A percentile compares a stretch with the other conserved stretches of the same genome.
Evolutionary conservation across 2,797 vertebrate species (phyloP).

Genomic region (Clarias fuscus): DNA sequence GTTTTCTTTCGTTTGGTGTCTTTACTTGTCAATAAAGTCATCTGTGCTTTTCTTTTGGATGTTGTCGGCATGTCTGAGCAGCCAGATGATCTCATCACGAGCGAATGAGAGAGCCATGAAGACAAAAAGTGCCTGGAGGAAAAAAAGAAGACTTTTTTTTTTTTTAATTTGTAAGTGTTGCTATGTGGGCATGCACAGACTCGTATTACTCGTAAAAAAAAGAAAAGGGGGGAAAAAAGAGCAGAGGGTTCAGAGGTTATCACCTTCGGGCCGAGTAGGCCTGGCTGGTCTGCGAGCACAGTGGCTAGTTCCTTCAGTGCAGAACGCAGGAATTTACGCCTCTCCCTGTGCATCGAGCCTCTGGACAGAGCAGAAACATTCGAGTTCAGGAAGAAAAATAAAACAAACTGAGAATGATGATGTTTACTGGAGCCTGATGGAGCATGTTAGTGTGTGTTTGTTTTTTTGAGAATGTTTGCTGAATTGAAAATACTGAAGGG

Average conservation of each 20-base stretch:
- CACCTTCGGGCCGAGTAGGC: conserved; percentile 96
- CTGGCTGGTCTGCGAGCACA: conserved; percentile 96
- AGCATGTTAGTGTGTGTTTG: background rate
- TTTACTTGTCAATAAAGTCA: conserved; percentile 97
- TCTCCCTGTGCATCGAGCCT: conserved; percentile 94
- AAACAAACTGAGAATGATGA: background rate
- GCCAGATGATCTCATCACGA: conserved; percentile 98
- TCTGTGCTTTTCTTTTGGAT: conserved; percentile 99
- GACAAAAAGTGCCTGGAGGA: conserved; percentile 89
- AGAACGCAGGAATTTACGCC: conserved; percentile 94
- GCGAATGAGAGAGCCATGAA: conserved; percentile 99
- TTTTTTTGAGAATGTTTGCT: background rate
- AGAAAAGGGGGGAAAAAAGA: background rate
- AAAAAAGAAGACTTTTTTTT: background rate
- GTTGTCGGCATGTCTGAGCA: conserved; percentile 96
- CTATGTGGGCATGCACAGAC: background rate
- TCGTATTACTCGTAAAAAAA: background rate
- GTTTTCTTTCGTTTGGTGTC: background rate
- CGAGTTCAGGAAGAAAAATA: background rate
- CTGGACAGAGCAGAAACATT: conserved; percentile 65
- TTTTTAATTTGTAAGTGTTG: background rate
- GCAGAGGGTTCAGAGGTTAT: conserved; percentile 23
- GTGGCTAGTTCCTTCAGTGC: conserved; percentile 95
- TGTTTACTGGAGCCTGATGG: background rate
- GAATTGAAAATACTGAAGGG: background rate